Conservation (phyloP, 1,140 invertebrate genomes). For the Maconellicoccus hirsutus region DNA sequence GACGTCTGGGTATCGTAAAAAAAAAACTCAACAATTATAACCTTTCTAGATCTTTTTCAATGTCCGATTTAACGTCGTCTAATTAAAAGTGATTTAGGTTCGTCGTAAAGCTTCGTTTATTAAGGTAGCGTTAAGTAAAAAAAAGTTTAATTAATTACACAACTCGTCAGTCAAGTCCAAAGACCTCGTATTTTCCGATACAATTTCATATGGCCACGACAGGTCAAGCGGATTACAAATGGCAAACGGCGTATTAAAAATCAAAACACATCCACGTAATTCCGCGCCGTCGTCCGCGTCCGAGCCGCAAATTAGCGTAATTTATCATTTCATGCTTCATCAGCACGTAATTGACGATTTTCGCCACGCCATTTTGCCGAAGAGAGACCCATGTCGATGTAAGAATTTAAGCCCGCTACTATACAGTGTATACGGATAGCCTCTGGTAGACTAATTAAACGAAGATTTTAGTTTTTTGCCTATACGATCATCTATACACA, state of each 20-base stretch:
- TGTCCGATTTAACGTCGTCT: neutral
- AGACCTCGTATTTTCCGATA: neutral
- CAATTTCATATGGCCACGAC: neutral
- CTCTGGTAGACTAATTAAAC: too few relatives aligned
- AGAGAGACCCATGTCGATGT: neutral
- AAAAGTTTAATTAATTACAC: neutral
- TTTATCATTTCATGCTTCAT: constrained; percentile 5
- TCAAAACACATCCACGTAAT: neutral
- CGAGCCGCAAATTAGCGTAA: neutral
- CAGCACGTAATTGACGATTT: neutral
- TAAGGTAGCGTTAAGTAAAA: neutral
- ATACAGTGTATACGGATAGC: too few relatives aligned
- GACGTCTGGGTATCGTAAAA: neutral
- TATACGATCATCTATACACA: too few relatives aligned
- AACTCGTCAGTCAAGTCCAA: neutral
- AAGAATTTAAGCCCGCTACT: too few relatives aligned
- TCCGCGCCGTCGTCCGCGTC: neutral
- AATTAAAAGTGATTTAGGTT: constrained; percentile 2
- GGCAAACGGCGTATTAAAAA: neutral
- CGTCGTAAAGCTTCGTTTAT: neutral
- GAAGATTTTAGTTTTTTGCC: too few relatives aligned
- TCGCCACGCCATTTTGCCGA: neutral
- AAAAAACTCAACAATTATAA: neutral
- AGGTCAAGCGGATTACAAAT: neutral
- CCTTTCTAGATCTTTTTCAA: neutral